A percentile compares a stretch with the other conserved stretches of the same genome.
Evolutionary conservation across 1,140 invertebrate species (phyloP).

Genomic region (Aphidius gifuensis): DNA sequence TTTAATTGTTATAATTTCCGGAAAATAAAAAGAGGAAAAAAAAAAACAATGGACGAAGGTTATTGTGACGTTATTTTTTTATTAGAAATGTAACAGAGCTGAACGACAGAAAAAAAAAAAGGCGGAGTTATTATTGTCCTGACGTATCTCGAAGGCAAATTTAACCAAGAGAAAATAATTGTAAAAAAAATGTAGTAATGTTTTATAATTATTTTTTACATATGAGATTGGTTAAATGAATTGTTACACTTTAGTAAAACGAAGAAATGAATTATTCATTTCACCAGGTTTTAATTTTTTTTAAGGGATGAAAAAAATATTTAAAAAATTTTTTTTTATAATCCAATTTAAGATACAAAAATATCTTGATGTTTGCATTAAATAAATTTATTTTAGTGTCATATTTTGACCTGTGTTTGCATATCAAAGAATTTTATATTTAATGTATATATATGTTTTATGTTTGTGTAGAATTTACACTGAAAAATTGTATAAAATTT

Average conservation of each 20-base stretch:
- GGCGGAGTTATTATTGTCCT: background rate
- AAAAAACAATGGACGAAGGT: constrained; percentile 23
- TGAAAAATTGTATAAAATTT: constrained; percentile 44
- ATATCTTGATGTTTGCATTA: no score
- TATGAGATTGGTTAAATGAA: constrained; percentile 23
- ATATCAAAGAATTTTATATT: constrained; percentile 47
- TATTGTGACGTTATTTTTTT: constrained; percentile 23
- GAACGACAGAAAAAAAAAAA: background rate
- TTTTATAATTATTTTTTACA: no score
- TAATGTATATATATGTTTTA: constrained; percentile 3
- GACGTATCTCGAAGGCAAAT: no score
- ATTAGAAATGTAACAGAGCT: constrained; percentile 20
- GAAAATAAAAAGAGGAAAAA: constrained; percentile 15
- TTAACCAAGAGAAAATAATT: no score
- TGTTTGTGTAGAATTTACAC: constrained; percentile 22
- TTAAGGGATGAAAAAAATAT: background rate
- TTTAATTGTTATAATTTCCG: constrained; percentile 11
- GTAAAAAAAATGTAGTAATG: no score
- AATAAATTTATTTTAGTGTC: constrained; percentile 26
- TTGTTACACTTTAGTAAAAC: constrained; percentile 23
- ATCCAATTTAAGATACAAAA: no score
- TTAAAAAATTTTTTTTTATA: background rate
- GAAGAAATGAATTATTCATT: no score
- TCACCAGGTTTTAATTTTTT: no score
- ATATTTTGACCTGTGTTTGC: constrained; percentile 52